Evolutionary conservation across 2,113 vertebrate genomes (phyloP), one percentile per base, ranked within the genome.

Genomic region (Tapirus terrestris): DNA sequence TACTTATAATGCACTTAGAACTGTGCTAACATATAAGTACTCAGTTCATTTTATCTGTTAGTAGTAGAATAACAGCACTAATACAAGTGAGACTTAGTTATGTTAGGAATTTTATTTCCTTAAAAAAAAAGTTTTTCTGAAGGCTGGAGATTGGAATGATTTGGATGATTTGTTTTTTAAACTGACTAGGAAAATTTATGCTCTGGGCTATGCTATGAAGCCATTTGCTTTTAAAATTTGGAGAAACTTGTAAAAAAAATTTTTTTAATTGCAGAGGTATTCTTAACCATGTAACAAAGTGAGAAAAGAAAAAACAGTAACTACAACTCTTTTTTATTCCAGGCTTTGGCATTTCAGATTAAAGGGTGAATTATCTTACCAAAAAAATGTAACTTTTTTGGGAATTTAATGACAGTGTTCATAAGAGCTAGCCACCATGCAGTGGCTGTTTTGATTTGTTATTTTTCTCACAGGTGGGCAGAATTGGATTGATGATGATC

Each of bases 51-150:
- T 56, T 92, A 65, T 6, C 8, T 91, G 3, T 39, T 79, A 85
- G 20, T 91, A 77, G 29, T 80, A 63, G 39, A 86, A 45, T n/a
- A 63, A 25, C 43, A 63, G 45, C 45, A 81, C 4, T 82, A 65
- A 65, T 65, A 36, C 18, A 88, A 48, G 11, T 65, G 48, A 56
- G 29, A 45, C 36, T 89, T 81, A 60, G 21, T 89, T 82, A 82
- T 82, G 56, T 84, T 80, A 43, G 25, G 84, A 60, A 86, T 86
- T 91, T 73, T 95, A 56, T 86, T 72, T 91, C 73, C n/a, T 85
- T 68, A 84, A 67, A 89, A 58, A 87, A 67, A 48, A 90, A 10
- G 16, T 61, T 61, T 85, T 72, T 88, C 45, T 48, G 60, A 51
- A 31, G 31, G 18, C 16, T 17, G 5, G 8, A 36, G 25, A 8